These are phyloP conservation scores for Hemithea aestivaria DNA, from an alignment of 2,888 invertebrate genomes.

Conservation along the genomic window DNA sequence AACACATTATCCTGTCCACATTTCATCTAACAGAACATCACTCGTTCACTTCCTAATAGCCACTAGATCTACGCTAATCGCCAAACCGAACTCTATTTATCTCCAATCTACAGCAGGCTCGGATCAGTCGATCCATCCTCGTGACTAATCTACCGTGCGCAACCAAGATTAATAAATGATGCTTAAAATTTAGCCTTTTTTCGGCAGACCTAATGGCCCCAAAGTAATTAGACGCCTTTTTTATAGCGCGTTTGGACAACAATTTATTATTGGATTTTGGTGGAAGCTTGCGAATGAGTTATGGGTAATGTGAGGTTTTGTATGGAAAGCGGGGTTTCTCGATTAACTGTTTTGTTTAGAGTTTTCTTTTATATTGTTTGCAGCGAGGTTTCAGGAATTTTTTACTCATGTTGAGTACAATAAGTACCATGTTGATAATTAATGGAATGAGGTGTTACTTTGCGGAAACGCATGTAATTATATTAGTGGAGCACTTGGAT, in stretches of 20 bases:
- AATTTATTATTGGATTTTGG: constrained; percentile 62
- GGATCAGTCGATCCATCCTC: constrained; percentile 47
- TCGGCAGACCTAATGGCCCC: constrained; percentile 70
- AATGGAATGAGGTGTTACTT: too few species aligned
- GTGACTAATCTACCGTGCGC: constrained; percentile 63
- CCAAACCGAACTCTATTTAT: constrained; percentile 34
- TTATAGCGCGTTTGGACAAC: constrained; percentile 40
- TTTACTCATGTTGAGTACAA: too few species aligned
- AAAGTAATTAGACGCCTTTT: constrained; percentile 65
- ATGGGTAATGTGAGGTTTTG: constrained; percentile 22
- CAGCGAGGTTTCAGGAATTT: too few species aligned
- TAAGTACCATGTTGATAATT: too few species aligned
- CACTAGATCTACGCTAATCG: constrained; percentile 7
- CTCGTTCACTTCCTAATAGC: constrained; percentile 27
- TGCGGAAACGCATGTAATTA: too few species aligned
- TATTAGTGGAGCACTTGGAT: too few species aligned
- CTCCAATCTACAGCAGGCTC: constrained; percentile 32
- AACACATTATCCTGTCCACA: too few species aligned
- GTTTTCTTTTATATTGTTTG: too few species aligned
- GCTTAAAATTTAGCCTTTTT: constrained; percentile 75
- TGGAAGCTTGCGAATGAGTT: constrained; percentile 55
- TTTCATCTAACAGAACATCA: constrained; percentile 18
- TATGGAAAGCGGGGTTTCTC: constrained; percentile 1
- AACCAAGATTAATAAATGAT: constrained; percentile 71
- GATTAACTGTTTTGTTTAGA: too few species aligned